Conservation (phyloP, 2,113 vertebrate genomes). For the Vicugna pacos region DNA sequence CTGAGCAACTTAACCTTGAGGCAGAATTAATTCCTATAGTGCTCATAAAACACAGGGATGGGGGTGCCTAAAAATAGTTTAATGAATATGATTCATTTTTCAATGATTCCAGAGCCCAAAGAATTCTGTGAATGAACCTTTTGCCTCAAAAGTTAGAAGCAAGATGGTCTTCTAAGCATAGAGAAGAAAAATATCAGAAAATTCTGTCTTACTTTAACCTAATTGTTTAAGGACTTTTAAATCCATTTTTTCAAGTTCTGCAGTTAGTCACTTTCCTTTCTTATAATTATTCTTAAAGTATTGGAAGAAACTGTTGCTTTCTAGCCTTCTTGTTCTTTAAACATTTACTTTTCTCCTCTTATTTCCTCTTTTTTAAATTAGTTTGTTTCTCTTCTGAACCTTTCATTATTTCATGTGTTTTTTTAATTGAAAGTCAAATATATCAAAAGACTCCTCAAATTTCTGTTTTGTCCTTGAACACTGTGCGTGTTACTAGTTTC, state of each 20-base stretch:
- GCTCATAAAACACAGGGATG: neutral
- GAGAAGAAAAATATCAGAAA: neutral
- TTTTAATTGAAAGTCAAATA: constrained; percentile 29
- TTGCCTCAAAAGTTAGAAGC: constrained; percentile 5
- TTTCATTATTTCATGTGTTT: neutral
- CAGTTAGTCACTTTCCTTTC: neutral
- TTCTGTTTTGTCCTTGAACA: constrained; percentile 39
- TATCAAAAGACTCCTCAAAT: constrained; percentile 36
- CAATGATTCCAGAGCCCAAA: neutral
- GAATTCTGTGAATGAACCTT: neutral
- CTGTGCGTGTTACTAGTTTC: neutral
- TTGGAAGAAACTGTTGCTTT: neutral
- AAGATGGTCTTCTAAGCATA: constrained; percentile 9
- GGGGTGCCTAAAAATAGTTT: neutral
- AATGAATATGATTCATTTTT: constrained; percentile 31
- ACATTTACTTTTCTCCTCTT: neutral
- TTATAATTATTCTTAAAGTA: constrained; percentile 39
- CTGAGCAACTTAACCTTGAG: neutral
- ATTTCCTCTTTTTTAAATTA: constrained; percentile 42
- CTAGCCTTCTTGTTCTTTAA: constrained; percentile 23
- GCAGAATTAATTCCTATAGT: constrained; percentile 5
- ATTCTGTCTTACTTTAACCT: neutral
- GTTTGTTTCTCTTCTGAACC: neutral
- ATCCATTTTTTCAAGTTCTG: neutral
- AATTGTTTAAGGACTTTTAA: constrained; percentile 43